Evolutionary conservation across 2,888 invertebrate genomes (phyloP), one percentile per base, ranked within the genome.

Genomic region (Trachelus stipa): DNA sequence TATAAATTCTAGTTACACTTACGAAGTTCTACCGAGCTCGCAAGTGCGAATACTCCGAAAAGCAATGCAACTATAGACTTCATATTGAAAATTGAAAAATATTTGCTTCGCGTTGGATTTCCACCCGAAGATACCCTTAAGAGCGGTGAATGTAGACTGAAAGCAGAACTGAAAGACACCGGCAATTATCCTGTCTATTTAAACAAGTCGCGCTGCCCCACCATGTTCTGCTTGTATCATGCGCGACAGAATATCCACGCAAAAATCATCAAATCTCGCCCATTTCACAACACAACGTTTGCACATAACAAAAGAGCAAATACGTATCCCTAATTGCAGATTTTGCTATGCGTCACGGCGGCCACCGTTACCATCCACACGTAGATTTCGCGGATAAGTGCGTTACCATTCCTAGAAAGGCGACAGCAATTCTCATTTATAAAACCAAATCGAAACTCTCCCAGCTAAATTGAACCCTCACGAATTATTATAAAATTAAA

Each of bases 181-280:
- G 82, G 82, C 84, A 87, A 86, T 85, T 84, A 86, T 85, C 81
- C 86, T 83, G 82, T 84, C 83, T 89, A 88, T 90, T 88, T 89
- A 89, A 88, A 82, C 83, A 79, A 80, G 76, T 73, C 77, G 77
- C 80, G 80, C 80, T 83, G 80, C 87, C 87, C 86, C 85, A 83
- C 85, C 81, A 85, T 81, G 68, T 56, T 86, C 87, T 86, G 85
- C 82, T 85, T 81, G 84, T 81, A 71, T 31, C 71, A 23, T 34
- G 31, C 23, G 71, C 71, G 71, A 34, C 23, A 33, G 71, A 12
- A 23, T 12, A 71, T 71, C 71, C 71, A 31, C 71, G 71, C 71
- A 71, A 71, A 71, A 31, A 71, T 71, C 34, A 31, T 71, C 34
- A 31, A 34, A 71, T 71, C 31, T 71, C 15, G 12, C 71, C 71